Base-by-base conservation (phyloP, 2,888 invertebrate genomes). In the Eulithis prunata region DNA sequence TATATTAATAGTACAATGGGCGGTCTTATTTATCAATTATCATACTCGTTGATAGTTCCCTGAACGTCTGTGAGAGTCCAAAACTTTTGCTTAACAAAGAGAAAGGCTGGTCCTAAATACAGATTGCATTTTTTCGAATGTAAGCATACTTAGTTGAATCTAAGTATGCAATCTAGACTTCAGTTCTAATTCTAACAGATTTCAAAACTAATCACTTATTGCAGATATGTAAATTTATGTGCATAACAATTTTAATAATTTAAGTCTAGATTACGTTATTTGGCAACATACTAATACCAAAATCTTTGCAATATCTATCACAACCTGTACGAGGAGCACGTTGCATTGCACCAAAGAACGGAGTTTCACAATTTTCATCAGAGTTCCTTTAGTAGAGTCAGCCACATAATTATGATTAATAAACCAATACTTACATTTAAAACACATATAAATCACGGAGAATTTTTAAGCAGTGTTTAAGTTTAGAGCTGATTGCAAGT, bases 311-410 rank as follows among this genome's bases (percentile, higher is more conserved):
- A 54, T 41, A 54, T 41, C 4, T 36, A 38, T 38, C 13, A 32
- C 36, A 43, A 52, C 58, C 21, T 41, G 47, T 28, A 1, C 10
- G 10, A 49, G 49, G 49, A 49, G 21, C 46, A 10, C 5, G 38
- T 38, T 47, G 11, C 49, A n/a, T 14, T 43, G 13, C 43, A 56
- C 41, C 12, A 51, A 14, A 47, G 7, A 47, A 8, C 47, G 14
- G 6, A 47, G 13, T 62, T 28, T 43, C 38, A n/a, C 13, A 51
- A 57, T 56, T 47, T 49, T 38, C 11, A 57, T 47, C 49, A 38
- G 38, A 57, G 49, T 14, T 56, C 21, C 21, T 45, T 13, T n/a
- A 36, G 46, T 32, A 57, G 32, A 46, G 57, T 36, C 13, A 57
- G 46, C 32, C n/a, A 45, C 10, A 12, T 41, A 41, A 32, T 32